Percentiles rank a stretch among this genome's conserved stretches.
Evolutionary conservation across 2,797 vertebrate genomes (phyloP).

Genomic region (Linurgus olivaceus): DNA sequence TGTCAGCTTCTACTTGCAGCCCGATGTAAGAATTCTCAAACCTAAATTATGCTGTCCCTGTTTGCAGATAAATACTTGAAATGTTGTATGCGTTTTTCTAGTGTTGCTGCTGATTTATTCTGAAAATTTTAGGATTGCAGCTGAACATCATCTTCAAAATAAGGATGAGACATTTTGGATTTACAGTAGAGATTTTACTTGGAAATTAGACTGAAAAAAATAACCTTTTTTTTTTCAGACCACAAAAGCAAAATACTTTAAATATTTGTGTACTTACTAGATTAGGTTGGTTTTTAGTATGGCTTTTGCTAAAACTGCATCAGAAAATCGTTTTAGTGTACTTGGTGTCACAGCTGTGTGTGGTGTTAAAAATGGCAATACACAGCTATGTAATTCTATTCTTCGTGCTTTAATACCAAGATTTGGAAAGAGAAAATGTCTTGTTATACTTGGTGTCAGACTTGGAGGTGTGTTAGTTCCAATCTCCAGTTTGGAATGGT

Average conservation of each 20-base stretch:
- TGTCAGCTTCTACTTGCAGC: background rate
- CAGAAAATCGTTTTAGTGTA: background rate
- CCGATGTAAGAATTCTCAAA: background rate
- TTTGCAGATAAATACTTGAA: background rate
- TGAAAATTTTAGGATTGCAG: background rate
- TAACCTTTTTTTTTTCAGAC: background rate
- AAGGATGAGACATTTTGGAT: background rate
- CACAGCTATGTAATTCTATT: accelerated
- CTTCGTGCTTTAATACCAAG: background rate
- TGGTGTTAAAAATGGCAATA: background rate
- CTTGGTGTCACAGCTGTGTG: background rate
- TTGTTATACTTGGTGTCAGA: background rate
- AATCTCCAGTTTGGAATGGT: background rate
- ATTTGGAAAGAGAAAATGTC: background rate
- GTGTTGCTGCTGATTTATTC: background rate
- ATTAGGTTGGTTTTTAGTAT: background rate
- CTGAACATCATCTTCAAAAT: background rate
- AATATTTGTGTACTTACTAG: background rate
- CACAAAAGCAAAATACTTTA: background rate
- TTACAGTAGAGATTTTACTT: background rate
- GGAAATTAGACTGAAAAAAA: background rate
- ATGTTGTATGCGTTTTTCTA: background rate
- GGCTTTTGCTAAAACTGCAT: background rate
- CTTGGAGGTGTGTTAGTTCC: background rate
- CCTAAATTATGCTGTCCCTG: background rate